Evolutionary conservation across 2,113 vertebrate genomes (phyloP).

Genomic region (Turnix velox): DNA sequence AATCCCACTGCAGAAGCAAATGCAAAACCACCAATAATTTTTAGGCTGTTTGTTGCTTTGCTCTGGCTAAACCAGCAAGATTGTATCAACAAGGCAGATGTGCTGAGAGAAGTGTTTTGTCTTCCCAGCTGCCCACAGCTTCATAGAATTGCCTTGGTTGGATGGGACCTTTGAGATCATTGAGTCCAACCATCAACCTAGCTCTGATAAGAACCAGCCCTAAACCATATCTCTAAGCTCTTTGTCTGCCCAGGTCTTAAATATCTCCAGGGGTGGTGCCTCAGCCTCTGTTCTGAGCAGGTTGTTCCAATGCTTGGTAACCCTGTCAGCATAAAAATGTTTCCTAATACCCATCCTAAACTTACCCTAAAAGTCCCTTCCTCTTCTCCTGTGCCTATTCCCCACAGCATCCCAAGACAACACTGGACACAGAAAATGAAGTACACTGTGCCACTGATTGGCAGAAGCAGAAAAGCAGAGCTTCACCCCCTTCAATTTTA

Average conservation of each 20-base stretch:
- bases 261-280: too few species aligned
- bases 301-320: too few species aligned
- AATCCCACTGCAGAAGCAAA: background rate
- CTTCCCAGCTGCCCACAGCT: background rate
- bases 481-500: fast-evolving
- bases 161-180: too few species aligned
- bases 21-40: fast-evolving
- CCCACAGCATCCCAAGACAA: background rate
- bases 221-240: too few species aligned
- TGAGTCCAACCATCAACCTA: too few species aligned
- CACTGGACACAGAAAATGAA: fast-evolving
- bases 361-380: too few species aligned
- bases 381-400: background rate
- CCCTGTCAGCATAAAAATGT: too few species aligned
- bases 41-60: background rate
- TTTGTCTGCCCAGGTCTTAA: too few species aligned
- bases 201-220: too few species aligned
- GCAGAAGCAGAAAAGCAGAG: background rate
- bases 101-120: background rate
- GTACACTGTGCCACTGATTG: background rate
- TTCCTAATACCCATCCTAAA: too few species aligned
- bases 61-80: fast-evolving
- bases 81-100: fast-evolving
- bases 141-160: too few species aligned
- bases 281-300: too few species aligned